Evolutionary conservation across 2,797 vertebrate species (phyloP).

Genomic region (Sebastes nivosus): DNA sequence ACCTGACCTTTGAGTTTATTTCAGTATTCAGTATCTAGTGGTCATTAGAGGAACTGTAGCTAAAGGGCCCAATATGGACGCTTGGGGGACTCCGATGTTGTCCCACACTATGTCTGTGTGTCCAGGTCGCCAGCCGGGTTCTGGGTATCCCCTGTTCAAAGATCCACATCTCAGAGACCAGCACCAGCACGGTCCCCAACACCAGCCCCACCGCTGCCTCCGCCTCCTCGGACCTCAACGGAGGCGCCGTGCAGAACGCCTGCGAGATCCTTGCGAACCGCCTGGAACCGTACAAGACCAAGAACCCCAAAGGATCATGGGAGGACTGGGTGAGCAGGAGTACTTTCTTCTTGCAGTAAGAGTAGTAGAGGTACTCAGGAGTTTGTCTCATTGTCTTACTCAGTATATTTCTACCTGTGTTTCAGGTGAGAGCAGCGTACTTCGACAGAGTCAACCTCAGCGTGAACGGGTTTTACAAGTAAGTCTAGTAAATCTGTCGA

Average conservation of each 20-base stretch:
- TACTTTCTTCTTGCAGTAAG: not conserved
- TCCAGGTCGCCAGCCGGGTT: constrained; percentile 89
- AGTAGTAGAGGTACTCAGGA: not conserved
- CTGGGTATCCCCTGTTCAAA: constrained; percentile 87
- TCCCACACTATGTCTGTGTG: not conserved
- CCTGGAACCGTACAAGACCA: constrained; percentile 86
- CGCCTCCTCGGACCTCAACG: constrained; percentile 91
- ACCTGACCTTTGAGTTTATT: too few species aligned
- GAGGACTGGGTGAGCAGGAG: constrained; percentile 88
- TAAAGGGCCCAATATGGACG: not conserved
- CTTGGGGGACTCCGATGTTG: not conserved
- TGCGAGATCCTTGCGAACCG: constrained; percentile 88
- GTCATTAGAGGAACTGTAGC: not conserved
- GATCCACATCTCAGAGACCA: constrained; percentile 94
- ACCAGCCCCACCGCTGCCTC: constrained; percentile 93
- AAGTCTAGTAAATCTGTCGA: constrained; percentile 34
- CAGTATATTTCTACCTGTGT: not conserved
- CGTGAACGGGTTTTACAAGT: constrained; percentile 94
- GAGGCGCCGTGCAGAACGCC: constrained; percentile 89
- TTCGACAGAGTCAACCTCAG: constrained; percentile 89
- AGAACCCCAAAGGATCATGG: constrained; percentile 89
- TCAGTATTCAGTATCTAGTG: not conserved
- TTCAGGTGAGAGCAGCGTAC: constrained; percentile 90
- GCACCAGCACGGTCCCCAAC: constrained; percentile 94
- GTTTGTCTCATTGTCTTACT: not conserved